Conservation (phyloP, 2,888 invertebrate species). For the Xylota sylvarum region DNA sequence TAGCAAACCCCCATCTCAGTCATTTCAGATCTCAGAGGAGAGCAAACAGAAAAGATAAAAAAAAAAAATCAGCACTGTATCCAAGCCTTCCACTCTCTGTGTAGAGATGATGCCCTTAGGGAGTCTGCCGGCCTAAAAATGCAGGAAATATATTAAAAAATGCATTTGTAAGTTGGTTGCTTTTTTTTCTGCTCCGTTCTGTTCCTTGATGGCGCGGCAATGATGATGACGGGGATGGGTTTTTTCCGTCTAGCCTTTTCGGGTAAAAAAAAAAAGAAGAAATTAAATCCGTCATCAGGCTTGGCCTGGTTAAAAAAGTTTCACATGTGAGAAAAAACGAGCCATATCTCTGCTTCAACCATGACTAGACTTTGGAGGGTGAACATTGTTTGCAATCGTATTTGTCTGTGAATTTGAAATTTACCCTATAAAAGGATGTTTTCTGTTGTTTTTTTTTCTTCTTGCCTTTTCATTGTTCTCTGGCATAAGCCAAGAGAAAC, state of each 20-base stretch:
- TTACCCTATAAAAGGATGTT: slow-evolving; percentile 22
- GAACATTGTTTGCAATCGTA: background rate
- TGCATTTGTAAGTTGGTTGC: slow-evolving; percentile 60
- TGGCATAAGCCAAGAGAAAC: slow-evolving; percentile 17
- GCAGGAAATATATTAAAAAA: slow-evolving; percentile 67
- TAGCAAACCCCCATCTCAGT: slow-evolving; percentile 18
- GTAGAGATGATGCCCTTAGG: slow-evolving; percentile 66
- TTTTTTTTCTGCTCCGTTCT: slow-evolving; percentile 8
- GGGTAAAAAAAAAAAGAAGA: slow-evolving; percentile 20
- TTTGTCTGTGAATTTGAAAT: slow-evolving; percentile 56
- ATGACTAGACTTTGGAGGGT: slow-evolving; percentile 54
- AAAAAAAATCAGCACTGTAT: slow-evolving; percentile 13
- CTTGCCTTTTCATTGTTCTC: slow-evolving; percentile 4
- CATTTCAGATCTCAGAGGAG: slow-evolving; percentile 55
- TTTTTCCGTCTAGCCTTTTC: slow-evolving; percentile 71
- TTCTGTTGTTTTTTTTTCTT: background rate
- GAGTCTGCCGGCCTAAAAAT: slow-evolving; percentile 75
- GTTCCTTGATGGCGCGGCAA: slow-evolving; percentile 63
- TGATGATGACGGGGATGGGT: slow-evolving; percentile 64
- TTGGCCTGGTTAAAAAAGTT: slow-evolving; percentile 58
- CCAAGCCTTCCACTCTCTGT: slow-evolving; percentile 49
- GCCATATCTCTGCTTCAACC: background rate
- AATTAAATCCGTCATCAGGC: slow-evolving; percentile 44
- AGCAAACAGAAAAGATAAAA: background rate
- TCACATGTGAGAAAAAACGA: slow-evolving; percentile 37